phyloP scores from a whole-genome alignment of 92 coral and sea anemone species.

The Epizoanthus scotinus region DNA sequence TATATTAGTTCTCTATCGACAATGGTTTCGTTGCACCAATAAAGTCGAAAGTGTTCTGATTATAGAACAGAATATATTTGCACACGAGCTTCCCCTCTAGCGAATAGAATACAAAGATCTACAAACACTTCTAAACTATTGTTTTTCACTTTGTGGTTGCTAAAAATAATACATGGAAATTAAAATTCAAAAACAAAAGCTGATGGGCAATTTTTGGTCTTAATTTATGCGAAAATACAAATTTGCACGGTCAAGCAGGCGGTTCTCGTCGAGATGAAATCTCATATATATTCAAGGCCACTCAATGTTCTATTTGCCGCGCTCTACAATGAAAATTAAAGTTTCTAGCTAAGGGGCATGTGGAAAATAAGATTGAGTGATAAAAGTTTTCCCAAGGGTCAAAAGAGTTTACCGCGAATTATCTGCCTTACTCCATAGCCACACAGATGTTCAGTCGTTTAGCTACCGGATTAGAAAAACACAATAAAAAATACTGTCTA shows the following conservation, averaged over 20 bases:
- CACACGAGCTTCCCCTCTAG: too few species aligned
- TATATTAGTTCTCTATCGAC: too few species aligned
- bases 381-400: too few species aligned
- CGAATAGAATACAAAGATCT: neutral
- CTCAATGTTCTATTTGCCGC: neutral
- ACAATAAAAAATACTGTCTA: too few species aligned
- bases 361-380: neutral
- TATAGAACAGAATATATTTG: too few species aligned
- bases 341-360: neutral
- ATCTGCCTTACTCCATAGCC: too few species aligned
- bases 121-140: neutral
- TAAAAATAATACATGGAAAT: neutral
- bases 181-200: neutral
- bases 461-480: too few species aligned
- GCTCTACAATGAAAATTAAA: neutral
- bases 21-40: too few species aligned
- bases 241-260: neutral
- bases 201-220: neutral
- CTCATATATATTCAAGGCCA: neutral
- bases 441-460: too few species aligned
- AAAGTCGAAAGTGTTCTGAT: too few species aligned
- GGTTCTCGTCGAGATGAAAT: neutral
- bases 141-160: neutral
- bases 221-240: slow-evolving; percentile 8
- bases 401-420: too few species aligned